Conservation (phyloP, 2,797 vertebrate genomes). For the Coendou prehensilis region DNA sequence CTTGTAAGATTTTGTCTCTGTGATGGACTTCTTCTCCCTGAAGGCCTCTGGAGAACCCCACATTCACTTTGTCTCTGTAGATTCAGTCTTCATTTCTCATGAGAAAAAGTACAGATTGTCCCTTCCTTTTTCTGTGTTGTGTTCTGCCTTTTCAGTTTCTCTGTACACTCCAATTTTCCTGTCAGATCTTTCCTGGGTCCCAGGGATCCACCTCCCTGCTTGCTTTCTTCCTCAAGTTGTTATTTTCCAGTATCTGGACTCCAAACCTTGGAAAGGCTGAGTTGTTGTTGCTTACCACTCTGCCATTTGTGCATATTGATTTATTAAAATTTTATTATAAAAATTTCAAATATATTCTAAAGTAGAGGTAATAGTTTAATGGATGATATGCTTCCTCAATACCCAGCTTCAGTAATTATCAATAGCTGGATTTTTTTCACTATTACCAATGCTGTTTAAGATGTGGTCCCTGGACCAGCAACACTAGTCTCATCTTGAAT, state of each 20-base stretch:
- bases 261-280: background rate
- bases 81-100: background rate
- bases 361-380: constrained; percentile 20
- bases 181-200: background rate
- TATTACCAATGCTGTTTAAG: background rate
- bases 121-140: background rate
- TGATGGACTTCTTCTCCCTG: background rate
- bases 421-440: background rate
- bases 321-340: background rate
- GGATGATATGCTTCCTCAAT: background rate
- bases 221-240: background rate
- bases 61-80: background rate
- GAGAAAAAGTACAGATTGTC: background rate
- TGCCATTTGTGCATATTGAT: background rate
- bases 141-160: background rate
- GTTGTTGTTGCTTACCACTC: background rate
- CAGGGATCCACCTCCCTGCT: background rate
- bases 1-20: background rate
- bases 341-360: constrained; percentile 12
- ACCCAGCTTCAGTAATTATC: background rate
- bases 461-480: background rate
- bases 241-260: background rate
- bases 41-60: background rate
- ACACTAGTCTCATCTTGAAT: background rate
- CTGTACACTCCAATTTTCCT: background rate